phyloP scores from a whole-genome alignment of 2,888 invertebrate species.

The Unio delphinus region DNA sequence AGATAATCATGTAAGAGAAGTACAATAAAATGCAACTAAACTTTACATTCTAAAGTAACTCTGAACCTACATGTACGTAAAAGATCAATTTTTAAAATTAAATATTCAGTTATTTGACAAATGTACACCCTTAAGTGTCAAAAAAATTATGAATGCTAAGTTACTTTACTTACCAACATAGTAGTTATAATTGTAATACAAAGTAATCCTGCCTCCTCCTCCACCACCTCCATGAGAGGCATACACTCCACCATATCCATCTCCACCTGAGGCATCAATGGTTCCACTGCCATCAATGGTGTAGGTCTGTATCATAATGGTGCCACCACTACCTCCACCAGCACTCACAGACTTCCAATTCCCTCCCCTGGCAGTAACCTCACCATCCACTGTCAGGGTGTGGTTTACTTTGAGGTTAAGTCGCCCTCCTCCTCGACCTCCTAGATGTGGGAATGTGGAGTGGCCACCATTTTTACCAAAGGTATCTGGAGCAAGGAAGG shows the following conservation, averaged over 20 bases:
- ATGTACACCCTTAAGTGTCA: too few relatives aligned
- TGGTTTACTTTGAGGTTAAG: constrained; percentile 41
- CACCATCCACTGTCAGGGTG: constrained; percentile 33
- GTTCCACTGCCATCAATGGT: constrained; percentile 50
- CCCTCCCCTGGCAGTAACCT: constrained; percentile 37
- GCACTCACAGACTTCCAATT: constrained; percentile 43
- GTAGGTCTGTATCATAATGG: constrained; percentile 44
- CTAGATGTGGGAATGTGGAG: constrained; percentile 47
- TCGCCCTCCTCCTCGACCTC: constrained; percentile 50
- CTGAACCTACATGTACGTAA: too few relatives aligned
- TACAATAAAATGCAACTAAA: too few relatives aligned
- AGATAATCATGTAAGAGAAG: too few relatives aligned
- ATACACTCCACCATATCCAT: constrained; percentile 34
- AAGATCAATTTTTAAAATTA: too few relatives aligned
- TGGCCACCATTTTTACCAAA: constrained; percentile 58
- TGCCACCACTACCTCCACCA: constrained; percentile 60
- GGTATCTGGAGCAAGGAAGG: constrained; percentile 39
- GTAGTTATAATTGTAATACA: constrained; percentile 53
- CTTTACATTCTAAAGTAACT: too few relatives aligned
- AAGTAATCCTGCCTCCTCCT: constrained; percentile 49
- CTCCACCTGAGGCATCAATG: constrained; percentile 48
- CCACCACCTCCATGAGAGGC: constrained; percentile 52
- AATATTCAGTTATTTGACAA: not conserved
- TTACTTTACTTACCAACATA: constrained; percentile 45
- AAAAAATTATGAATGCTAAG: not conserved